phyloP scores from a whole-genome alignment of 2,797 vertebrate species.

The Pipistrellus pipistrellus region DNA sequence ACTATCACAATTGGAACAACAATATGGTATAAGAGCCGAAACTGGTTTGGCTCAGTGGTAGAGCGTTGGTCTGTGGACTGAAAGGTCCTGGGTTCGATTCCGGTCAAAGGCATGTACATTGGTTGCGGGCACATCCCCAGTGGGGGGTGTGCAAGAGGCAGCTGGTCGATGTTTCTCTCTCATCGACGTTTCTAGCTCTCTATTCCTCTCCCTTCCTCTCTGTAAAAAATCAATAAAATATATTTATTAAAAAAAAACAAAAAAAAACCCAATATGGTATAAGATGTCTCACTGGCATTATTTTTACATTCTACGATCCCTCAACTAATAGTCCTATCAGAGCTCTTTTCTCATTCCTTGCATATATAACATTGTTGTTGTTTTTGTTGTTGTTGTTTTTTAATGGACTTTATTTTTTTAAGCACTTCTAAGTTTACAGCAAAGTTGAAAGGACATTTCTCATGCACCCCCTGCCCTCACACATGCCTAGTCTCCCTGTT shows the following conservation, averaged over 20 bases:
- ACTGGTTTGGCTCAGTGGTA: no score
- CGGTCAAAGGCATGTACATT: no score
- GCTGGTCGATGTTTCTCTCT: no score
- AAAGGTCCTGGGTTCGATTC: no score
- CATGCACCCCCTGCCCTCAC: background rate
- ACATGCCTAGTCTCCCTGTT: background rate
- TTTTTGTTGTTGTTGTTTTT: background rate
- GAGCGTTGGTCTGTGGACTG: no score
- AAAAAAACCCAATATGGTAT: background rate
- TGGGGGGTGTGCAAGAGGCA: no score
- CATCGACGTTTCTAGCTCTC: no score
- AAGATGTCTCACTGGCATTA: background rate
- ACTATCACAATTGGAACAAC: background rate
- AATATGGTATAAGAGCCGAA: no score
- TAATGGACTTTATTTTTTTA: background rate
- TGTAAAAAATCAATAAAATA: no score
- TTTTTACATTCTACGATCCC: background rate
- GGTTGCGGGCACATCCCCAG: no score
- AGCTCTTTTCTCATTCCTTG: background rate
- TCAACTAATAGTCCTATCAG: background rate
- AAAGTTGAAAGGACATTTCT: background rate
- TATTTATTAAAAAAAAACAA: no score
- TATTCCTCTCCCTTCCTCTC: no score
- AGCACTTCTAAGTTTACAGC: background rate
- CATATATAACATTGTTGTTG: background rate